Conservation (phyloP, 2,797 vertebrate species). For the Garrulus glandarius region DNA sequence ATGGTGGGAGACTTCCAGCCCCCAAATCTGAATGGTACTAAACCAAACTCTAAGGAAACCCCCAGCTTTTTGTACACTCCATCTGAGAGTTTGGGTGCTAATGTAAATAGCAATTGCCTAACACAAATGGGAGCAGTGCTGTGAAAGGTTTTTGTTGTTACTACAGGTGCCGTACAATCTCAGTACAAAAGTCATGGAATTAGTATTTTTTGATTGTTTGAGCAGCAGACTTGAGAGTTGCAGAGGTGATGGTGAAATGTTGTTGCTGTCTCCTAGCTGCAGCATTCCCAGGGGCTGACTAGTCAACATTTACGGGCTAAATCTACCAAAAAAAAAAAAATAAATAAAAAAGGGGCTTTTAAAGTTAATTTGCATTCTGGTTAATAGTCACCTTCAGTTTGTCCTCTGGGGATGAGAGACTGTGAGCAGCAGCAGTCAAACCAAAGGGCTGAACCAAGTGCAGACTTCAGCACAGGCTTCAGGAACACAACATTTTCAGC, state of each 20-base stretch:
- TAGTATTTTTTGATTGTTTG: neutral
- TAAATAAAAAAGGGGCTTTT: neutral
- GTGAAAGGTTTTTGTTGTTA: neutral
- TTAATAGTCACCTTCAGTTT: neutral
- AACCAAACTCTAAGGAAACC: neutral
- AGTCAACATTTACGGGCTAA: neutral
- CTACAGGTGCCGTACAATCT: neutral
- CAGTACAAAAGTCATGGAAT: neutral
- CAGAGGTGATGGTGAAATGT: neutral
- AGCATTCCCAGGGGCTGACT: neutral
- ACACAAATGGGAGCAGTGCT: neutral
- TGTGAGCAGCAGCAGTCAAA: neutral
- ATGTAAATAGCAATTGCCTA: neutral
- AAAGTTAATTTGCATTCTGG: neutral
- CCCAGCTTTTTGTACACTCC: neutral
- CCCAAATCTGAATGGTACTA: neutral
- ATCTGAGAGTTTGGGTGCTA: neutral
- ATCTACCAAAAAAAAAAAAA: neutral
- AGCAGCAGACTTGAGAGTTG: neutral
- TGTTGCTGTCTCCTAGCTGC: neutral
- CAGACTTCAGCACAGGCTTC: neutral
- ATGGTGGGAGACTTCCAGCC: neutral
- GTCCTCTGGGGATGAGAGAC: neutral
- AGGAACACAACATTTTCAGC: neutral
- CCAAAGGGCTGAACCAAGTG: neutral